Conservation (phyloP, 1,140 invertebrate genomes). For the Mesaphorura yosii region DNA sequence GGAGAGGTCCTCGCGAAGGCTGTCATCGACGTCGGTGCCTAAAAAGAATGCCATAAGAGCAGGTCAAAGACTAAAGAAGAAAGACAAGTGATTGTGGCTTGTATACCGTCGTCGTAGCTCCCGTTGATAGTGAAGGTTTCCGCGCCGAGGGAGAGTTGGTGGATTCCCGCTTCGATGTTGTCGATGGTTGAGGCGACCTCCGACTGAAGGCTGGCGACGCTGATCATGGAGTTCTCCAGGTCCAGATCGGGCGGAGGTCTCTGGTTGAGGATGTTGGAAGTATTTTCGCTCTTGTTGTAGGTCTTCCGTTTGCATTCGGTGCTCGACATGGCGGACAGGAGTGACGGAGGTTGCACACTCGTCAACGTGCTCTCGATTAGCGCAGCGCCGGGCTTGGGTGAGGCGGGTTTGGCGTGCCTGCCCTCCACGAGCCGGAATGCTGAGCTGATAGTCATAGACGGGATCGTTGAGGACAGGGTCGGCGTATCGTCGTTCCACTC, state of each 20-base stretch:
- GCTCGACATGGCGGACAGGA: neutral
- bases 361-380: neutral
- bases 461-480: neutral
- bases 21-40: constrained; percentile 7
- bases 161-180: neutral
- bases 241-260: neutral
- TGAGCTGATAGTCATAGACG: neutral
- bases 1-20: constrained; percentile 2
- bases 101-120: neutral
- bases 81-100: too few species aligned
- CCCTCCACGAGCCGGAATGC: neutral
- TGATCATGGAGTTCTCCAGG: constrained; percentile 11
- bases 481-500: constrained; percentile 5
- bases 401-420: neutral
- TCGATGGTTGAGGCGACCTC: constrained; percentile 1
- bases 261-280: constrained; percentile 1
- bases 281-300: neutral
- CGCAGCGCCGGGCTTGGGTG: neutral
- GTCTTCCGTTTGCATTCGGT: neutral
- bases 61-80: too few species aligned
- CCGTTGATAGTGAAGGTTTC: constrained; percentile 3
- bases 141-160: neutral
- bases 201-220: constrained; percentile 5
- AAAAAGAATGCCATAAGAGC: too few species aligned
- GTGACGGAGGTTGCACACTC: neutral